These are phyloP conservation scores for Pammene fasciana DNA, from an alignment of 2,888 invertebrate species.

Conservation along the genomic window DNA sequence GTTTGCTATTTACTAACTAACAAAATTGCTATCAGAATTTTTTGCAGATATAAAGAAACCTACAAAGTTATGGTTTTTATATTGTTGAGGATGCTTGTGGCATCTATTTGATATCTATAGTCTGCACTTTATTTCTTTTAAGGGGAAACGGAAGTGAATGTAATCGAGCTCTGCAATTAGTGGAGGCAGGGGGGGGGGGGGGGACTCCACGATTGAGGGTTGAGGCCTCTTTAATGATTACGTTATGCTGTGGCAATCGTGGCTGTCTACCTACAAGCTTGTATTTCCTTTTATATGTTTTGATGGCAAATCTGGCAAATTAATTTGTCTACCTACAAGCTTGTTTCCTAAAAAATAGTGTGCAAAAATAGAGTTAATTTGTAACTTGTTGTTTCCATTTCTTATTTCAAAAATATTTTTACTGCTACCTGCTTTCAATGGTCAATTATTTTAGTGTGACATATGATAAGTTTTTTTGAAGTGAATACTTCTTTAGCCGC, in stretches of 20 bases:
- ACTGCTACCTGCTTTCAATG: too few species aligned
- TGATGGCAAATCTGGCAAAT: too few species aligned
- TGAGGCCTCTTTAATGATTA: background rate
- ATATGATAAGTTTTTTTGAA: too few species aligned
- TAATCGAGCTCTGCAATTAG: slow-evolving; percentile 19
- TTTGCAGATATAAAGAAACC: too few species aligned
- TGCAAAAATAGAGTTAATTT: too few species aligned
- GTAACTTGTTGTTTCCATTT: too few species aligned
- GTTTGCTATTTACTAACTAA: background rate
- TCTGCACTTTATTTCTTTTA: background rate
- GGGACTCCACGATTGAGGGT: slow-evolving; percentile 2
- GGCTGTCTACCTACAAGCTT: background rate
- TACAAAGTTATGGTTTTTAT: background rate
- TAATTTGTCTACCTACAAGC: too few species aligned
- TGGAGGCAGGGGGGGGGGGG: background rate
- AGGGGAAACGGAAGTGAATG: slow-evolving; percentile 15
- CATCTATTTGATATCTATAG: background rate
- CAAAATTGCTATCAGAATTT: too few species aligned
- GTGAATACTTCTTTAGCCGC: too few species aligned
- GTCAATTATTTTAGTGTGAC: too few species aligned
- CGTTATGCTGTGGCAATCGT: background rate
- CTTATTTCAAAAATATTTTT: too few species aligned
- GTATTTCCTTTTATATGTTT: background rate
- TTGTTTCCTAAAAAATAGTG: too few species aligned
- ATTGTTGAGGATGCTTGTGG: background rate